phyloP scores from a whole-genome alignment of 2,888 invertebrate genomes.

The Asteroscopus sphinx region DNA sequence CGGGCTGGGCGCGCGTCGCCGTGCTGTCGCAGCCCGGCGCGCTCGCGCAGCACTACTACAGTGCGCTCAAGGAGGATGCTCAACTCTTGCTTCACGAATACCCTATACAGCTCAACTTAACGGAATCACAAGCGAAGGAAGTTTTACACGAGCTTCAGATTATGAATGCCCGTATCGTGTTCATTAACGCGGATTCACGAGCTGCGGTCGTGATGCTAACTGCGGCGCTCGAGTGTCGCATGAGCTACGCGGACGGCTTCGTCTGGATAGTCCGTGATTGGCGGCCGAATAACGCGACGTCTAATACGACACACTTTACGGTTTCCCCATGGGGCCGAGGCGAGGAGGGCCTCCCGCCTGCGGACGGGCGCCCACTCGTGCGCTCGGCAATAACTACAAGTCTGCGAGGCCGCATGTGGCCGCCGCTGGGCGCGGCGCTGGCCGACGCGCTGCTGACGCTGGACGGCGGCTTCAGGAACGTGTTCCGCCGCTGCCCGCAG shows the following conservation, averaged over 20 bases:
- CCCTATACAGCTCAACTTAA: background rate
- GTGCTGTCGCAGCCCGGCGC: conserved; percentile 14
- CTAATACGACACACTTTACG: conserved; percentile 42
- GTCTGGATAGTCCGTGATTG: conserved; percentile 74
- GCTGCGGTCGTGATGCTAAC: conserved; percentile 93
- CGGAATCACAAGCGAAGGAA: background rate
- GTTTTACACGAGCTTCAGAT: conserved; percentile 40
- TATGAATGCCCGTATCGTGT: conserved; percentile 92
- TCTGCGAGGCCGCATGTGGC: conserved; percentile 44
- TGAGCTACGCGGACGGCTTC: conserved; percentile 82
- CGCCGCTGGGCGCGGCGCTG: conserved; percentile 48
- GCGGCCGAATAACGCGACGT: conserved; percentile 40
- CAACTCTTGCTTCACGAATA: conserved; percentile 1
- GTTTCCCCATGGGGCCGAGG: conserved; percentile 59
- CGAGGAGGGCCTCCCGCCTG: conserved; percentile 2
- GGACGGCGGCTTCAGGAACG: conserved; percentile 10
- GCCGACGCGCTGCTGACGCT: conserved; percentile 58
- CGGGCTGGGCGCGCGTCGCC: conserved; percentile 36
- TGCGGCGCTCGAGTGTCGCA: conserved; percentile 71
- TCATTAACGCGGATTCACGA: conserved; percentile 93
- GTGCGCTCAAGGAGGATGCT: background rate
- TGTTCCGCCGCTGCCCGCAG: conserved; percentile 28
- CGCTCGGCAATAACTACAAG: background rate
- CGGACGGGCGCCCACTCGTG: background rate
- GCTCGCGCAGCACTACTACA: conserved; percentile 9